phyloP scores from a whole-genome alignment of 1,140 invertebrate species.

The Wiebesia pumilae region DNA sequence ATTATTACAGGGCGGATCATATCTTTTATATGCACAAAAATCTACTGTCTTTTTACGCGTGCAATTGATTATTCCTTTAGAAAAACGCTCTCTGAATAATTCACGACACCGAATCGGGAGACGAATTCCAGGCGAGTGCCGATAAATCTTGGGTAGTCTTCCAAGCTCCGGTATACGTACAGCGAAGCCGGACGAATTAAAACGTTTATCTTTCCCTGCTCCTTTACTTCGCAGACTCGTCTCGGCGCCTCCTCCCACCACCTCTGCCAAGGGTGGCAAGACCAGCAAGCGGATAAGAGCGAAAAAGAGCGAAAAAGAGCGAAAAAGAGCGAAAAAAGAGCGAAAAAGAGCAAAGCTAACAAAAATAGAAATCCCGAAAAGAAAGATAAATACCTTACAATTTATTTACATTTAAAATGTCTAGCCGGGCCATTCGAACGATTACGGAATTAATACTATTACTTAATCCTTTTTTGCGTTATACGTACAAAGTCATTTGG shows the following conservation, averaged over 20 bases:
- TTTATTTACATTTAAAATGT: neutral
- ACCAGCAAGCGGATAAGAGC: neutral
- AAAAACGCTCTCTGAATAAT: slow-evolving; percentile 28
- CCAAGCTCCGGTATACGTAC: slow-evolving; percentile 8
- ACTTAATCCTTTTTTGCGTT: neutral
- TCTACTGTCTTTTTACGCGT: neutral
- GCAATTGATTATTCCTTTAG: slow-evolving; percentile 40
- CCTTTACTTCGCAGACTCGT: slow-evolving; percentile 14
- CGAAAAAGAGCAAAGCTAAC: neutral
- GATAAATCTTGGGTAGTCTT: slow-evolving; percentile 36
- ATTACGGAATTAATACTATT: neutral
- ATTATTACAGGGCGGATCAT: neutral
- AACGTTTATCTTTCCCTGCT: slow-evolving; percentile 47
- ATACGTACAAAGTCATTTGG: neutral
- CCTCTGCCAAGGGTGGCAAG: neutral
- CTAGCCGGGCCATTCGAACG: neutral
- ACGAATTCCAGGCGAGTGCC: slow-evolving; percentile 9
- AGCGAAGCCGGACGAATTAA: slow-evolving; percentile 31
- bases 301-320: slow-evolving; percentile 24
- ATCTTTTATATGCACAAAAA: neutral
- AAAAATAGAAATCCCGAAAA: neutral
- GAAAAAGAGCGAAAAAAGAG: slow-evolving; percentile 14
- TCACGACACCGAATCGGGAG: neutral
- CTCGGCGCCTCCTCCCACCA: neutral
- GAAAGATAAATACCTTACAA: slow-evolving; percentile 2